Conservation (phyloP, 2,797 vertebrate species). For the Anguilla obscura region DNA sequence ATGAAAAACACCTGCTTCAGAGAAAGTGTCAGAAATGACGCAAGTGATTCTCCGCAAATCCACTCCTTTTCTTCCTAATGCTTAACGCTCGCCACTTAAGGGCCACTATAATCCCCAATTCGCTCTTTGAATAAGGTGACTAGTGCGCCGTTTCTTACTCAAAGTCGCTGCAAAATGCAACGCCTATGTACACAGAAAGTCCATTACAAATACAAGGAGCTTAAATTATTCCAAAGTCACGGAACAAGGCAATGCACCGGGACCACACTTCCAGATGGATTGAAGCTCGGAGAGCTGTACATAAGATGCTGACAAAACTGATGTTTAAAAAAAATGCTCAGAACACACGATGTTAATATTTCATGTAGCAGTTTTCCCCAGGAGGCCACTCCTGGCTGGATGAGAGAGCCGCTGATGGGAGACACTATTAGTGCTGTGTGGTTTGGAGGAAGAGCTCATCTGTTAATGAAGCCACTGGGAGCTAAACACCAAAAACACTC, state of each 20-base stretch:
- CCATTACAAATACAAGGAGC: conserved; percentile 59
- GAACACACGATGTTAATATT: conserved; percentile 88
- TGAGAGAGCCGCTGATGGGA: conserved; percentile 79
- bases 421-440: conserved; percentile 78
- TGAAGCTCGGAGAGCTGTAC: conserved; percentile 59
- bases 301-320: conserved; percentile 68
- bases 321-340: conserved; percentile 73
- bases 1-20: conserved; percentile 52
- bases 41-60: conserved; percentile 41
- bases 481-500: conserved; percentile 64
- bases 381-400: conserved; percentile 73
- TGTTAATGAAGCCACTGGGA: conserved; percentile 71
- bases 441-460: conserved; percentile 80
- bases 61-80: conserved; percentile 49
- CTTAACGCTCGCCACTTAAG: conserved; percentile 36
- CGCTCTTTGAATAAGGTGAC: conserved; percentile 31
- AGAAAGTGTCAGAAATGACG: conserved; percentile 42
- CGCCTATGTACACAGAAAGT: conserved; percentile 64
- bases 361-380: conserved; percentile 75
- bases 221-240: conserved; percentile 60
- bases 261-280: conserved; percentile 57
- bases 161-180: conserved; percentile 57
- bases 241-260: conserved; percentile 47
- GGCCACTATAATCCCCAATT: conserved; percentile 41
- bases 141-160: conserved; percentile 53